Evolutionary conservation across 2,888 invertebrate species (phyloP).

Genomic region (Keiferia lycopersicella): DNA sequence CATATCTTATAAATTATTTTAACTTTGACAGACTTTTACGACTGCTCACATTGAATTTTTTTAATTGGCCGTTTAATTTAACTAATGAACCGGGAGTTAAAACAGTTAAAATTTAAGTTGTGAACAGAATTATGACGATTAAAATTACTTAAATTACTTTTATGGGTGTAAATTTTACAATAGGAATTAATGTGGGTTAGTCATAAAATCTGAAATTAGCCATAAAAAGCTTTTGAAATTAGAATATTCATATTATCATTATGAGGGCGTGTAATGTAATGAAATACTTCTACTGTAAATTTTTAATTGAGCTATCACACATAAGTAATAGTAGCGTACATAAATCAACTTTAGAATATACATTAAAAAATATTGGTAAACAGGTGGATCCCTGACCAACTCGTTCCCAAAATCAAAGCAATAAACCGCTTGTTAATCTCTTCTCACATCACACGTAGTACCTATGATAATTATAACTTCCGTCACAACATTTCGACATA

Average conservation of each 20-base stretch:
- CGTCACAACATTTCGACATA: conserved; percentile 19
- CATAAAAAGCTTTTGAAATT: not conserved
- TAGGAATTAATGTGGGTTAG: conserved; percentile 5
- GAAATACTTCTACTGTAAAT: too few relatives aligned
- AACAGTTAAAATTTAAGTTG: conserved; percentile 22
- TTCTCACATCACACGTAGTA: conserved; percentile 5
- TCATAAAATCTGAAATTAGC: not conserved
- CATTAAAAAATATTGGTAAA: not conserved
- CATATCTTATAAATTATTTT: conserved; percentile 28
- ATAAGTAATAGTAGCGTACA: not conserved
- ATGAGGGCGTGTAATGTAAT: not conserved
- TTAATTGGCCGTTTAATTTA: conserved; percentile 28
- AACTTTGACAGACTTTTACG: conserved; percentile 14
- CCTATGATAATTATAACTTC: conserved; percentile 18
- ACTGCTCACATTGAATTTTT: conserved; percentile 27
- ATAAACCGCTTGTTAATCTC: conserved; percentile 5
- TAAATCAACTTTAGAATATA: not conserved
- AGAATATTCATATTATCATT: not conserved
- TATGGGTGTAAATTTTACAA: conserved; percentile 11
- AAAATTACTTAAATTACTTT: conserved; percentile 18
- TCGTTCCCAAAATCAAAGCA: conserved; percentile 1
- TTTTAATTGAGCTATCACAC: too few relatives aligned
- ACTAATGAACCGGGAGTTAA: conserved; percentile 25
- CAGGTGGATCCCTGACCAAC: not conserved
- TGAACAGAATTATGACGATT: conserved; percentile 9